Base-by-base conservation (phyloP, 2,113 vertebrate genomes). In the Budorcas taxicolor region DNA sequence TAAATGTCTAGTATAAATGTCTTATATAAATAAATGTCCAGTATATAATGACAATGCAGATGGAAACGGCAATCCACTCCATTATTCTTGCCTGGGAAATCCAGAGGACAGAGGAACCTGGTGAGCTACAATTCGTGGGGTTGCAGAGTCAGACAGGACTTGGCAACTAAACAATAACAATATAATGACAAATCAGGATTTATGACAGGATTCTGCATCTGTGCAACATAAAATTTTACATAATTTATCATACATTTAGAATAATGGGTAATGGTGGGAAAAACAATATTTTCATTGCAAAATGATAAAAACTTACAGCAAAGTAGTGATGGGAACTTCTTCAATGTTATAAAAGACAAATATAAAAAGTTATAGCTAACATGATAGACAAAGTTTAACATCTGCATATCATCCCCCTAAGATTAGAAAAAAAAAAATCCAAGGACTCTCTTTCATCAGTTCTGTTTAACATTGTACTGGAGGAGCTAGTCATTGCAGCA, bases 71-170 rank as follows among this genome's bases (percentile, higher is more conserved):
- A 74, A 25, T 74, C 36, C 67, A 40, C n/a, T 74, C 19, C 67
- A 74, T 5, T 74, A 40, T 74, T 71, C 67, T 74, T 40, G 67
- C 19, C 36, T 74, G 67, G 67, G 11, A 40, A 74, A 40, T 40
- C 19, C 21, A 36, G 21, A 74, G 67, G 67, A 74, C 2, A 13
- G 21, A 74, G 67, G 21, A 74, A 21, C 19, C 67, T 74, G 67
- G 67, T 0, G 0, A 40, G 36, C n/a, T 74, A 40, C 11, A 74
- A 4, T 74, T 25, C 0, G 0, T 3, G 36, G 11, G 36, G 21
- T 25, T 74, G 67, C 67, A 74, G 36, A 74, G 67, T 40, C 67
- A 74, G 36, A 74, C 10, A 40, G 10, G 11, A 74, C 19, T 74
- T 74, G 67, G 67, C 10, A 25, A 25, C 21, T 74, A 40, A 40